phyloP scores from a whole-genome alignment of 2,797 vertebrate genomes.

The Eptatretus atami region DNA sequence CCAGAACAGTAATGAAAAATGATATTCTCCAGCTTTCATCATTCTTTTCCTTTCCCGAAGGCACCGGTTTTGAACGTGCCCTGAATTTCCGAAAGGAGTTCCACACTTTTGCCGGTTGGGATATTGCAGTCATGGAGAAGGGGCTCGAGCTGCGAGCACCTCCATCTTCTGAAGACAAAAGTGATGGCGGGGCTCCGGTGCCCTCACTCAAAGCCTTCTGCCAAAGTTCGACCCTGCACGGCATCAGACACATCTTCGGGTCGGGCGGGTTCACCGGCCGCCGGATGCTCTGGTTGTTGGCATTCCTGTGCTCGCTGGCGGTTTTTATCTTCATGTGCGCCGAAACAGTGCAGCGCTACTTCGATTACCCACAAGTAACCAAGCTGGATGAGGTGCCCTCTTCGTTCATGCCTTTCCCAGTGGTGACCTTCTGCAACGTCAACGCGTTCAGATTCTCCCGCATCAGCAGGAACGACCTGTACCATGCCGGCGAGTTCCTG shows the following conservation, averaged over 20 bases:
- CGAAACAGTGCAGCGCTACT: slow-evolving; percentile 80
- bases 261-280: slow-evolving; percentile 59
- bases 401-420: slow-evolving; percentile 40
- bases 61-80: too few relatives aligned
- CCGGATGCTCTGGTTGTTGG: slow-evolving; percentile 58
- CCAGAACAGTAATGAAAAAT: too few relatives aligned
- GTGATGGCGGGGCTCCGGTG: too few relatives aligned
- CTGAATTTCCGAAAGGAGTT: too few relatives aligned
- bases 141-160: too few relatives aligned
- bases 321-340: slow-evolving; percentile 56
- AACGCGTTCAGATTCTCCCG: slow-evolving; percentile 83
- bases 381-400: slow-evolving; percentile 76
- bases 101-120: too few relatives aligned
- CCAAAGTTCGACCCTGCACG: slow-evolving; percentile 81
- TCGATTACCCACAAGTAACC: slow-evolving; percentile 81
- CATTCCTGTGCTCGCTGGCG: slow-evolving; percentile 53
- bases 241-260: slow-evolving; percentile 90
- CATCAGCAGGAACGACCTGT: slow-evolving; percentile 86
- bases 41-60: too few relatives aligned
- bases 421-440: slow-evolving; percentile 94
- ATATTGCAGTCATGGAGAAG: too few relatives aligned
- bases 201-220: slow-evolving; percentile 46
- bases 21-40: too few relatives aligned
- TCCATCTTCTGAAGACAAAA: too few relatives aligned
- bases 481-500: slow-evolving; percentile 82